Evolutionary conservation across 2,113 vertebrate species (phyloP), one percentile per base, ranked within the genome.

Genomic region (Platycercus adscitus): DNA sequence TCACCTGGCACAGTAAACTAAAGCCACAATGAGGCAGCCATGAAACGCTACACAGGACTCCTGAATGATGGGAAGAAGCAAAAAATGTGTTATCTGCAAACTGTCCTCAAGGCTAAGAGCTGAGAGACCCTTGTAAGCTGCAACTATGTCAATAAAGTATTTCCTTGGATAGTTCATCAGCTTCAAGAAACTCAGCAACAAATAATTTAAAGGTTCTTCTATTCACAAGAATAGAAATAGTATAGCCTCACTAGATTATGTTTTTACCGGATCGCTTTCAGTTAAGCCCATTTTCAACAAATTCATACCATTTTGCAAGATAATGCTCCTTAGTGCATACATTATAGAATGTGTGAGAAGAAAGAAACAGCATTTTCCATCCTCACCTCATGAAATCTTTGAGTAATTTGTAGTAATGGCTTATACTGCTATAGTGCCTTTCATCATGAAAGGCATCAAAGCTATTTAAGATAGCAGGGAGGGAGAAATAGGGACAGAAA

Each of bases 241-340:
- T 19, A 77, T 26, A 78, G 37, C 71, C 68, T 80, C 21, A n/a
- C 52, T 96, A 56, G 86, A 94, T 93, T 69, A 91, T 81, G 31
- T 41, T 87, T 93, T 97, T 93, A 73, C 75, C 47, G 33, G 6
- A 89, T 96, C 46, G 69, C n/a, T 95, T 97, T 96, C 90, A 92
- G 93, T 98, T 96, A 92, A 93, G 23, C 44, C 60, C 35, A 86
- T 88, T 80, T 84, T 94, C 77, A 96, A 79, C 19, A 93, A 81
- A 58, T 88, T 64, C 66, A 79, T 97, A 97, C 58, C n/a, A 35
- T 95, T 96, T 91, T 71, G 85, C 18, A 89, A 31, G 76, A 43
- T 76, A 81, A 50, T 37, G 35, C 55, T 90, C 43, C 68, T 86
- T 28, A 50, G 37, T n/a, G 17, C 19, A 12, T 72, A 31, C 39